Percentiles rank a stretch among this genome's conserved stretches.
These are phyloP conservation scores for Pseudobourletiella spinata DNA, from an alignment of 1,140 invertebrate species.

Conservation along the genomic window DNA sequence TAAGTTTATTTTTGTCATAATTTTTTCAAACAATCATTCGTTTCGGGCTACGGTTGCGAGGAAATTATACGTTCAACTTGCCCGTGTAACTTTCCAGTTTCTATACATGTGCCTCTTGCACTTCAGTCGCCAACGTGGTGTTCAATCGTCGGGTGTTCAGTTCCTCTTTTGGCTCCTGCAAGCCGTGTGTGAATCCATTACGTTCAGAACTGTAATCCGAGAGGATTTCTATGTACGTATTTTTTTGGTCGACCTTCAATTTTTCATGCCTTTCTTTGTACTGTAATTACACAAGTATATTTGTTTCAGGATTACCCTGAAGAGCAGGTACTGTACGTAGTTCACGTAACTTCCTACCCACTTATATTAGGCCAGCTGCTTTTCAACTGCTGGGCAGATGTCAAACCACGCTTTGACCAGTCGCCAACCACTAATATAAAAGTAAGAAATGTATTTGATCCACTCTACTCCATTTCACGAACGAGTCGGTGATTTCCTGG, in stretches of 20 bases:
- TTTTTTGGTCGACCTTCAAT: too few species aligned
- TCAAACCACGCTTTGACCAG: slow-evolving; percentile 55
- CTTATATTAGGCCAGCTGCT: slow-evolving; percentile 61
- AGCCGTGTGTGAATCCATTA: slow-evolving; percentile 57
- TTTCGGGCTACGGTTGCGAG: too few species aligned
- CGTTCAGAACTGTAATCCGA: slow-evolving; percentile 53
- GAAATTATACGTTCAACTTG: too few species aligned
- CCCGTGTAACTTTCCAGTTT: too few species aligned
- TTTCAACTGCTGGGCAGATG: slow-evolving; percentile 72
- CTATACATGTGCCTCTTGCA: slow-evolving; percentile 57
- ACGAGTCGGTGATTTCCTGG: too few species aligned
- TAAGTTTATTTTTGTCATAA: slow-evolving; percentile 59
- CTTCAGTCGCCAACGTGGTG: slow-evolving; percentile 70
- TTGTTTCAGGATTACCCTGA: too few species aligned
- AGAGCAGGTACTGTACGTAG: neutral
- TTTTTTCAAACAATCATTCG: too few species aligned
- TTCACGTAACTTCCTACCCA: slow-evolving; percentile 54
- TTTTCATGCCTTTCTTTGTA: too few species aligned
- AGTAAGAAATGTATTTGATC: neutral
- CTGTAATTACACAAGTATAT: too few species aligned
- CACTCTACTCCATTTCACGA: too few species aligned
- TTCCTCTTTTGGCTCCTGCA: slow-evolving; percentile 82
- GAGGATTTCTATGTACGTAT: too few species aligned
- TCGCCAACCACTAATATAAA: slow-evolving; percentile 44
- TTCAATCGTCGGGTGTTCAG: slow-evolving; percentile 73